Base-by-base conservation (phyloP, 1,140 invertebrate species). In the Heterodera carotae region DNA sequence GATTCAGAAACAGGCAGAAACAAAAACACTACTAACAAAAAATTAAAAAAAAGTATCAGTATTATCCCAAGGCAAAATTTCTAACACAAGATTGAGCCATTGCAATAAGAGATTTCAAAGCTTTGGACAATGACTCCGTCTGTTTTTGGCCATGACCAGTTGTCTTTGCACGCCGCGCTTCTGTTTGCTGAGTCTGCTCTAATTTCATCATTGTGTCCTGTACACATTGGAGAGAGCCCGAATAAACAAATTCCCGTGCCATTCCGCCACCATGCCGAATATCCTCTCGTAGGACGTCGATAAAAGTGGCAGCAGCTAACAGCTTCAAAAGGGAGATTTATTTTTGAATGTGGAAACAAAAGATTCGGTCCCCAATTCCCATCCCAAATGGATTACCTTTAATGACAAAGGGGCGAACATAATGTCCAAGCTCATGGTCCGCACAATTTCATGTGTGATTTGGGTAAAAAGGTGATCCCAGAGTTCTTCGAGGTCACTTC, bases 351-450 rank as follows among this genome's bases (percentile, higher is more conserved):
- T 31, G 1, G 10, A 4, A n/a, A n/a, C n/a, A n/a, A n/a, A n/a
- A n/a, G n/a, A n/a, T n/a, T n/a, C n/a, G n/a, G n/a, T n/a, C n/a
- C n/a, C n/a, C n/a, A n/a, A n/a, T n/a, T n/a, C n/a, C n/a, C n/a
- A 43, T 43, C 48, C 2, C 43, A 66, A 62, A 64, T 0, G 27
- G 39, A 59, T 18, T 36, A 78, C 77, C 71, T 80, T 80, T 31
- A 80, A 43, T 27, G 71, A 73, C 31, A 80, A 27, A 39, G 79
- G 77, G 8, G 79, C 79, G 73, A 78, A 80, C 34, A 68, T 80
- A 59, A 80, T 74, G 75, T 80, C 79, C 5, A 69, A 80, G 15
- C 70, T 34, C 22, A 80, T 66, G 4, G 79, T 73, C 34, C 56
- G 69, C 34, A 80, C 71, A 59, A 80, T 70, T 66, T 79, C 48